phyloP scores from a whole-genome alignment of 2,797 vertebrate species.

The Rousettus madagascariensis region DNA sequence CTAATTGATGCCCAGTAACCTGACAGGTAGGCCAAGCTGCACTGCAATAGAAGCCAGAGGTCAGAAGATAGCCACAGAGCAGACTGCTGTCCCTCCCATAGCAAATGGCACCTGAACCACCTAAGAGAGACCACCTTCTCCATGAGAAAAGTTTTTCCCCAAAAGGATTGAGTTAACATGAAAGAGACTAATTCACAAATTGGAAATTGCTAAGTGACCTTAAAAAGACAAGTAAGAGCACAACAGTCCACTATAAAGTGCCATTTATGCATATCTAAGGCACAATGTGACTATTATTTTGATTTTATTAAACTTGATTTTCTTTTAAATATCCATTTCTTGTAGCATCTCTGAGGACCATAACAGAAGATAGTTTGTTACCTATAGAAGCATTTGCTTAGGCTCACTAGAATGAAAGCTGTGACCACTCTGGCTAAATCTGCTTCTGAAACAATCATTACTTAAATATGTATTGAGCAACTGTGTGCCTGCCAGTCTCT shows the following conservation, averaged over 20 bases:
- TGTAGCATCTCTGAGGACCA: background rate
- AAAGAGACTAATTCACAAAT: background rate
- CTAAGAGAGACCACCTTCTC: background rate
- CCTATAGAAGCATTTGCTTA: background rate
- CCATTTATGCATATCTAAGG: background rate
- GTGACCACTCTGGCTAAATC: background rate
- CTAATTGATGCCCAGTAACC: background rate
- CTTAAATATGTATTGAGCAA: background rate
- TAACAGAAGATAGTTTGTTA: background rate
- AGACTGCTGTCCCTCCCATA: background rate
- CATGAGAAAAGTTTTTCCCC: background rate
- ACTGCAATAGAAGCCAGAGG: background rate
- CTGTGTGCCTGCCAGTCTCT: background rate
- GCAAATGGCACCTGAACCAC: background rate
- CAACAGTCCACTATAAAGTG: background rate
- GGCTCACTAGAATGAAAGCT: background rate
- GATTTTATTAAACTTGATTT: background rate
- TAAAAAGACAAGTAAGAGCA: conserved; percentile 14
- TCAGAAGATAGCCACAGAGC: background rate
- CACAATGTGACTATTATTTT: background rate
- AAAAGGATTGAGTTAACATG: background rate
- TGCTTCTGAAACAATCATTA: background rate
- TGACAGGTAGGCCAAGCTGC: background rate
- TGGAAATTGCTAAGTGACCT: background rate
- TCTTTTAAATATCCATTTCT: background rate